Evolutionary conservation across 2,797 vertebrate genomes (phyloP).

Genomic region (Helicolenus hilgendorfi): DNA sequence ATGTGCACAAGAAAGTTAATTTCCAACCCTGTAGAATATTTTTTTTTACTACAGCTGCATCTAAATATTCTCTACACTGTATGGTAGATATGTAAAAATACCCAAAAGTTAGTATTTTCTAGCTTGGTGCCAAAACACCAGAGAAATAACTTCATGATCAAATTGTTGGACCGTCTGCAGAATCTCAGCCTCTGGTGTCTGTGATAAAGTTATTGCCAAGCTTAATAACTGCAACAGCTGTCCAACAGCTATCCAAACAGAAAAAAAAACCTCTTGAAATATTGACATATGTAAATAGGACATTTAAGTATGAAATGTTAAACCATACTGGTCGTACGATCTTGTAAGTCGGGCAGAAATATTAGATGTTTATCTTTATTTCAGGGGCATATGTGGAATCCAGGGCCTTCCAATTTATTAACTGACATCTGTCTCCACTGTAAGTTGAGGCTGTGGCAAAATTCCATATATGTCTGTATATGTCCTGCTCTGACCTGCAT

Average conservation of each 20-base stretch:
- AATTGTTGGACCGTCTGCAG: background rate
- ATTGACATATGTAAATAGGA: background rate
- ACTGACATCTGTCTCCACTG: background rate
- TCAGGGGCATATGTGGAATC: background rate
- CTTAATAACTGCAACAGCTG: conserved; percentile 38
- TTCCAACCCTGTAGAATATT: too few species aligned
- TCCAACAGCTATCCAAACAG: background rate
- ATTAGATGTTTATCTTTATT: background rate
- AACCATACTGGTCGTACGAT: background rate
- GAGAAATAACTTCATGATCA: background rate
- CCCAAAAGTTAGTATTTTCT: background rate
- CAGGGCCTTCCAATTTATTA: background rate
- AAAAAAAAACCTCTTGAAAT: background rate
- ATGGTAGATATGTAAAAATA: background rate
- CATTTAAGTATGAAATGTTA: background rate
- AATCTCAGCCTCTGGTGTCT: background rate
- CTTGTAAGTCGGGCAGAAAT: background rate
- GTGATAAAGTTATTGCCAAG: background rate
- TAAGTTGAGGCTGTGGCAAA: background rate
- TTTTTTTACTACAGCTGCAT: background rate
- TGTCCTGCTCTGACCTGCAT: conserved; percentile 1
- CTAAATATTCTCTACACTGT: background rate
- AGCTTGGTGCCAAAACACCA: background rate
- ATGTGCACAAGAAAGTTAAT: too few species aligned
- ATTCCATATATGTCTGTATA: background rate